Evolutionary conservation across 1,140 invertebrate species (phyloP).

Genomic region (Contarinia nasturtii): DNA sequence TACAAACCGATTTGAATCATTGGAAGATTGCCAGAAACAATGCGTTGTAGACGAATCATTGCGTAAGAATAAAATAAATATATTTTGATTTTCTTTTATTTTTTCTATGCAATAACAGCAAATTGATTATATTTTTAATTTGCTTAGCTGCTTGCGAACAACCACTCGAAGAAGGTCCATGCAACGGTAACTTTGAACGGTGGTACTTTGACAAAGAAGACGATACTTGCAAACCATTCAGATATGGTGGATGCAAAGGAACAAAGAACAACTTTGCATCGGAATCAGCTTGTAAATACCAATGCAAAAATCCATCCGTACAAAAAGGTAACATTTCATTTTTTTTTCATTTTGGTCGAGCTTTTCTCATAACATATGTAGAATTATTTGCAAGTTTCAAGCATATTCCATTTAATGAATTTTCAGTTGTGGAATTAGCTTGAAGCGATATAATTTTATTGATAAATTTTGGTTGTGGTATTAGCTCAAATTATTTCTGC

Average conservation of each 20-base stretch:
- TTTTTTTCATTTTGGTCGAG: not conserved
- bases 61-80: conserved; percentile 30
- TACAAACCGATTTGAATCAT: conserved; percentile 66
- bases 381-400: not conserved
- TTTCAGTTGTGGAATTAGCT: no score
- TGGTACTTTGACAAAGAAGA: conserved; percentile 64
- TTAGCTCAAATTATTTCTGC: conserved; percentile 3
- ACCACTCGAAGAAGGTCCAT: conserved; percentile 57
- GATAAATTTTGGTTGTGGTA: not conserved
- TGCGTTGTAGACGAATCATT: conserved; percentile 48
- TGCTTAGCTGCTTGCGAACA: conserved; percentile 59
- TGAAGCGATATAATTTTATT: no score
- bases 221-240: conserved; percentile 53
- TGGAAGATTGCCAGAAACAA: conserved; percentile 60
- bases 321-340: conserved; percentile 41
- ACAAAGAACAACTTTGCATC: conserved; percentile 76
- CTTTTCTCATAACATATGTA: not conserved
- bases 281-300: conserved; percentile 57
- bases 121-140: conserved; percentile 1
- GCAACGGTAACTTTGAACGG: conserved; percentile 57
- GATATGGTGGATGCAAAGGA: conserved; percentile 78
- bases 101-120: not conserved
- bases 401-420: not conserved
- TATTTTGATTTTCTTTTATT: conserved; percentile 1
- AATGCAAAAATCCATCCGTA: conserved; percentile 49